A percentile compares a stretch with the other conserved stretches of the same genome.
Evolutionary conservation across 2,888 invertebrate species (phyloP).

Genomic region (Coenonympha glycerion): DNA sequence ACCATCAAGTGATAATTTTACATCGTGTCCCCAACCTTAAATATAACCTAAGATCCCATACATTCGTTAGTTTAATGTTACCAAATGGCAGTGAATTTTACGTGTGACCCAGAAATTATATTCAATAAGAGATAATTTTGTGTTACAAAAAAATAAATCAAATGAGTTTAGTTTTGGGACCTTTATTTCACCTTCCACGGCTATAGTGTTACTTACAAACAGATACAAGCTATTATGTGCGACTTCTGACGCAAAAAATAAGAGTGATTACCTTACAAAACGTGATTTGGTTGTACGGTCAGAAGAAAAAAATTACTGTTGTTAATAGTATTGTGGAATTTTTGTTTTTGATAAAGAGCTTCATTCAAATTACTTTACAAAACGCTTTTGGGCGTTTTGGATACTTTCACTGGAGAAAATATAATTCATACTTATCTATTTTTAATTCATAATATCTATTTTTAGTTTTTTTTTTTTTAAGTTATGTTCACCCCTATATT

Average conservation of each 20-base stretch:
- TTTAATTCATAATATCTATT: too few species aligned
- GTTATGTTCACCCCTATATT: too few species aligned
- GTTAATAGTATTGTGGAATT: not conserved
- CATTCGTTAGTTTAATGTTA: too few species aligned
- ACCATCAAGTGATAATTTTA: too few species aligned
- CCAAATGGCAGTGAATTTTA: too few species aligned
- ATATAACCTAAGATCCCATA: too few species aligned
- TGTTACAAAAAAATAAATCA: conserved; percentile 19
- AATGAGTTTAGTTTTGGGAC: conserved; percentile 26
- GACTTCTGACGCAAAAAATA: conserved; percentile 45
- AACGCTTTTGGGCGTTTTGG: too few species aligned
- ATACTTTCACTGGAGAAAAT: too few species aligned
- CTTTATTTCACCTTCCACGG: conserved; percentile 36
- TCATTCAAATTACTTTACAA: too few species aligned
- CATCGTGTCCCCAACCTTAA: too few species aligned
- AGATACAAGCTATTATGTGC: conserved; percentile 52
- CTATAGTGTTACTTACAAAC: conserved; percentile 39
- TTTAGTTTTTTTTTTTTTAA: too few species aligned
- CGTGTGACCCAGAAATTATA: conserved; percentile 27
- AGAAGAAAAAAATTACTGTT: conserved; percentile 27
- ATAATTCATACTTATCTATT: too few species aligned
- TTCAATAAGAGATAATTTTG: conserved; percentile 20
- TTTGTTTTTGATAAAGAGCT: not conserved
- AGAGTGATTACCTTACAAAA: conserved; percentile 44
- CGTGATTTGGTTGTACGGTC: conserved; percentile 44